Evolutionary conservation across 2,797 vertebrate species (phyloP).

Genomic region (Cossypha dichroa): DNA sequence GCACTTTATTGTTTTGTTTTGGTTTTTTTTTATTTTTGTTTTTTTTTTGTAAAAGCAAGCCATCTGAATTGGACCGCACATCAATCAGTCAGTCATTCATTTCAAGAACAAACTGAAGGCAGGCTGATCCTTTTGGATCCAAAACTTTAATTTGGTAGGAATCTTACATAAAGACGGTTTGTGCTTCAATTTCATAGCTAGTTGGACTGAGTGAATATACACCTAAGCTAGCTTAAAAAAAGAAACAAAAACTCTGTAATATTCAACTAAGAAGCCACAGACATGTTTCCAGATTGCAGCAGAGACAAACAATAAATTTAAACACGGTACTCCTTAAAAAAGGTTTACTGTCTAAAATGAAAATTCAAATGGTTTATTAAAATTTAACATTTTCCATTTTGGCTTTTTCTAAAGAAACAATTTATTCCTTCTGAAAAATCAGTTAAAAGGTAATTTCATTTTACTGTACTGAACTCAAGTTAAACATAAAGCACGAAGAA

Average conservation of each 20-base stretch:
- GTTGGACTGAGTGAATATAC: conserved; percentile 69
- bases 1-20: conserved; percentile 27
- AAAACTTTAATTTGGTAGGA: conserved; percentile 48
- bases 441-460: conserved; percentile 16
- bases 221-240: conserved; percentile 58
- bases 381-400: conserved; percentile 37
- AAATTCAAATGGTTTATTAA: conserved; percentile 49
- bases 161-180: conserved; percentile 69
- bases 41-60: conserved; percentile 50
- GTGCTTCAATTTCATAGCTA: conserved; percentile 66
- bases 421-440: conserved; percentile 44
- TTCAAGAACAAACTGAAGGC: conserved; percentile 50
- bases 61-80: conserved; percentile 48
- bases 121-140: conserved; percentile 57
- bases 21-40: not conserved
- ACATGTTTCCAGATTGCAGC: conserved; percentile 66
- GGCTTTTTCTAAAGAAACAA: conserved; percentile 54
- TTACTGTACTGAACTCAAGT: conserved; percentile 20
- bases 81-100: conserved; percentile 20
- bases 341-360: conserved; percentile 31
- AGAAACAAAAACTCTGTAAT: not conserved
- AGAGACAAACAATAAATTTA: conserved; percentile 62
- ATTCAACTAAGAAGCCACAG: conserved; percentile 69
- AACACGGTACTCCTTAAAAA: conserved; percentile 62
- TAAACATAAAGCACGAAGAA: conserved; percentile 51